A percentile compares a stretch with the other conserved stretches of the same genome.
Evolutionary conservation across 2,888 invertebrate genomes (phyloP).

Genomic region (Heliconius aoede): DNA sequence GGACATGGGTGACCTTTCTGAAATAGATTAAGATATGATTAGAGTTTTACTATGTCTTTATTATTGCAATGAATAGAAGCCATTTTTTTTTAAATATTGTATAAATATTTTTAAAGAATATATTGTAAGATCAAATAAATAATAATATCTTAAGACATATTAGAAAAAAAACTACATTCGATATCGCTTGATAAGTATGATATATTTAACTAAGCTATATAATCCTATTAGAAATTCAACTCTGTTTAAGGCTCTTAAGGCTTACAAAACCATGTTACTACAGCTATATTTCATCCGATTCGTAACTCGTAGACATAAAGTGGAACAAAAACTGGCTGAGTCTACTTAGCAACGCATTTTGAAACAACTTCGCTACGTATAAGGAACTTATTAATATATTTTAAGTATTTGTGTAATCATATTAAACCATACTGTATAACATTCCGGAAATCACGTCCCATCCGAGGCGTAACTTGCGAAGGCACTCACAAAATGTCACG

Average conservation of each 20-base stretch:
- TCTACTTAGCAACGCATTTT: neutral
- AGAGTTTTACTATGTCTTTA: neutral
- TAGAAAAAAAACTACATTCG: too few species aligned
- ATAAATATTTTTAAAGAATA: neutral
- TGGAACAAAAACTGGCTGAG: neutral
- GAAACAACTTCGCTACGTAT: conserved; percentile 21
- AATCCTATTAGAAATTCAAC: neutral
- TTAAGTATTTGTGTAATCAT: conserved; percentile 45
- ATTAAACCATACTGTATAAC: conserved; percentile 44
- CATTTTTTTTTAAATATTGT: too few species aligned
- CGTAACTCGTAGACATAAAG: conserved; percentile 4
- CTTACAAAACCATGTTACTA: neutral
- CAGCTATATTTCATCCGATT: conserved; percentile 2
- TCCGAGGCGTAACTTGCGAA: conserved; percentile 5
- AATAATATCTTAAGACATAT: neutral
- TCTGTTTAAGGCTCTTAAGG: neutral
- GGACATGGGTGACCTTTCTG: conserved; percentile 91
- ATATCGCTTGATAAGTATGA: neutral
- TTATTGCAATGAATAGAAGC: neutral
- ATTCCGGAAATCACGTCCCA: conserved; percentile 46
- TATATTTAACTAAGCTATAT: neutral
- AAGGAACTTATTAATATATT: conserved; percentile 34
- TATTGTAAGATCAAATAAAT: too few species aligned
- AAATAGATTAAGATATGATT: conserved; percentile 48
- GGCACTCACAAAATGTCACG: conserved; percentile 21